Conservation (phyloP, 2,888 invertebrate species). For the Netelia virgata region DNA sequence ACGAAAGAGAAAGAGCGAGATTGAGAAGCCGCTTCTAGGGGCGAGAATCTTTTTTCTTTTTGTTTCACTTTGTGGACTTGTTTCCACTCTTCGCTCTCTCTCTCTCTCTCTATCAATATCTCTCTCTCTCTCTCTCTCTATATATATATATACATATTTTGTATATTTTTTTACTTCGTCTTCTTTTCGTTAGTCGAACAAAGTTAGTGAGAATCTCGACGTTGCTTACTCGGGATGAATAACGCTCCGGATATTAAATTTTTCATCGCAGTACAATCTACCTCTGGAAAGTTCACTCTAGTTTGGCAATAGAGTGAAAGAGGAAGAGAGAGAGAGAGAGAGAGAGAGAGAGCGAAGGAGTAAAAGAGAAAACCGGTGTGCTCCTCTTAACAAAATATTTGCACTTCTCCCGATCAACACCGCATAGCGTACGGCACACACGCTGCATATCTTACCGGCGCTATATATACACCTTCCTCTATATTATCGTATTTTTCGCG, state of each 20-base stretch:
- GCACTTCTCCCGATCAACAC: not conserved
- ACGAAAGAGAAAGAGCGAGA: constrained; percentile 6
- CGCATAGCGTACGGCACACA: not conserved
- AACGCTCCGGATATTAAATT: constrained; percentile 55
- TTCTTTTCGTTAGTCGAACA: constrained; percentile 47
- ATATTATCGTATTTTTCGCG: not conserved
- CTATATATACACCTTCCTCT: not conserved
- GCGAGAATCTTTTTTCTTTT: constrained; percentile 31
- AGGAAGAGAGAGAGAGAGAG: not conserved
- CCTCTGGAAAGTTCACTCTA: constrained; percentile 11
- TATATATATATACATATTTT: not conserved
- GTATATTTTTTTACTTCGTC: constrained; percentile 3
- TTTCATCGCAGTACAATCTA: constrained; percentile 41
- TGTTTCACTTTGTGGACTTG: constrained; percentile 12
- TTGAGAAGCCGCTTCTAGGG: constrained; percentile 41
- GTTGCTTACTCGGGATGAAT: constrained; percentile 53
- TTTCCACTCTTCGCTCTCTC: constrained; percentile 13
- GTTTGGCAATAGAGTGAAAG: not conserved
- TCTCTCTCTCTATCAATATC: not conserved
- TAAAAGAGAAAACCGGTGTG: not conserved
- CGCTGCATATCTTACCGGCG: not conserved
- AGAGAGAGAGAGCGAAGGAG: not conserved
- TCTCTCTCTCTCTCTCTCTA: not conserved
- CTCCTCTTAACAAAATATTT: not conserved
- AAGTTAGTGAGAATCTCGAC: constrained; percentile 48